A percentile compares a stretch with the other conserved stretches of the same genome.
Evolutionary conservation across 2,888 invertebrate species (phyloP).

Genomic region (Melanargia galathea): DNA sequence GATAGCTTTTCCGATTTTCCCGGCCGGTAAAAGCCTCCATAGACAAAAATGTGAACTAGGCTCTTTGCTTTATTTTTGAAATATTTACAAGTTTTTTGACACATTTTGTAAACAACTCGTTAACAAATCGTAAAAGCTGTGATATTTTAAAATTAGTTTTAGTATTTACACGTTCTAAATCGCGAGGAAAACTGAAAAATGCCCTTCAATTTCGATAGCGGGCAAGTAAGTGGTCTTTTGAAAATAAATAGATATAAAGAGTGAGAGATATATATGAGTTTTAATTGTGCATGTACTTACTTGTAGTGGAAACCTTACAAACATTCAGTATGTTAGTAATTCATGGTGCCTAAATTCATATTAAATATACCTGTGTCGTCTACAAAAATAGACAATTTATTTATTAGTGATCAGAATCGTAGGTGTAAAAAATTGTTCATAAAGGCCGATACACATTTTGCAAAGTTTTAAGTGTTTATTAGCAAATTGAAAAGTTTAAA

Average conservation of each 20-base stretch:
- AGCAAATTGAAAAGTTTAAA: no score
- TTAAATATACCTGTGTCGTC: no score
- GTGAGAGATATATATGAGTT: no score
- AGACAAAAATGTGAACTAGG: slow-evolving; percentile 44
- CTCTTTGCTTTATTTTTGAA: slow-evolving; percentile 48
- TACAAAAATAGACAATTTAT: no score
- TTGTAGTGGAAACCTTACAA: background rate
- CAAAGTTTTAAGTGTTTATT: no score
- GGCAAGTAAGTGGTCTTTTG: slow-evolving; percentile 60
- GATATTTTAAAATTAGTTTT: slow-evolving; percentile 48
- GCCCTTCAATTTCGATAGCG: slow-evolving; percentile 75
- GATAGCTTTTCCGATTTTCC: slow-evolving; percentile 65
- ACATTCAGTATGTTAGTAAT: no score
- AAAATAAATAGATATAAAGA: no score
- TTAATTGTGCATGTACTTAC: background rate
- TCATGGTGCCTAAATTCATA: no score
- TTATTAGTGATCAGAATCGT: no score
- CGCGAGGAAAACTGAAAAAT: slow-evolving; percentile 49
- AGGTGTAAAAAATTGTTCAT: no score
- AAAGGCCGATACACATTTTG: no score
- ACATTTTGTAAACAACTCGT: slow-evolving; percentile 41
- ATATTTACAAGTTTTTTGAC: slow-evolving; percentile 41
- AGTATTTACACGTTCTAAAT: slow-evolving; percentile 44
- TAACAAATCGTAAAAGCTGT: slow-evolving; percentile 46
- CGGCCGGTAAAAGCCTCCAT: slow-evolving; percentile 42